Evolutionary conservation across 2,113 vertebrate genomes (phyloP).

Genomic region (Ailurus styani): DNA sequence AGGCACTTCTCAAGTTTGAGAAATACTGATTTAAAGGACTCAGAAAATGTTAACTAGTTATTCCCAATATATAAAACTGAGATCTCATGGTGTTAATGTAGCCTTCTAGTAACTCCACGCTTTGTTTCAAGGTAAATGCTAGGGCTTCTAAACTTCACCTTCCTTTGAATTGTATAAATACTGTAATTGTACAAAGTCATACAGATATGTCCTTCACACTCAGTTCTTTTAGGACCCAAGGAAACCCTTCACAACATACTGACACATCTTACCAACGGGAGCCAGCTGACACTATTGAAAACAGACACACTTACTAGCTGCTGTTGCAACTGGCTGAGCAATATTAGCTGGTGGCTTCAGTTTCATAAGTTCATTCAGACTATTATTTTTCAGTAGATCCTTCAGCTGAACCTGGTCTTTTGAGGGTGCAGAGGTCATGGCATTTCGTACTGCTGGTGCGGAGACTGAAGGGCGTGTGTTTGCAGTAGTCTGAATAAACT

Average conservation of each 20-base stretch:
- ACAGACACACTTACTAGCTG: conserved; percentile 84
- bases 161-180: neutral
- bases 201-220: neutral
- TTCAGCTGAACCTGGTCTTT: conserved; percentile 95
- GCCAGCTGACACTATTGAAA: neutral
- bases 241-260: neutral
- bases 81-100: neutral
- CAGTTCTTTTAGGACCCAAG: neutral
- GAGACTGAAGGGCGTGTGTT: conserved; percentile 83
- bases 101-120: neutral
- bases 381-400: conserved; percentile 93
- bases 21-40: neutral
- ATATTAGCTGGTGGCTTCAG: conserved; percentile 97
- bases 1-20: neutral
- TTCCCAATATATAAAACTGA: neutral
- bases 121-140: neutral
- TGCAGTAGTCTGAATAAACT: conserved; percentile 92
- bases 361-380: conserved; percentile 98
- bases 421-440: conserved; percentile 84
- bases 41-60: neutral
- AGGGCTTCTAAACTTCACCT: neutral
- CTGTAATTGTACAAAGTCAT: neutral
- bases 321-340: conserved; percentile 94
- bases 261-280: neutral
- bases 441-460: conserved; percentile 82